Evolutionary conservation across 2,113 vertebrate genomes (phyloP).

Genomic region (Ciconia boyciana): DNA sequence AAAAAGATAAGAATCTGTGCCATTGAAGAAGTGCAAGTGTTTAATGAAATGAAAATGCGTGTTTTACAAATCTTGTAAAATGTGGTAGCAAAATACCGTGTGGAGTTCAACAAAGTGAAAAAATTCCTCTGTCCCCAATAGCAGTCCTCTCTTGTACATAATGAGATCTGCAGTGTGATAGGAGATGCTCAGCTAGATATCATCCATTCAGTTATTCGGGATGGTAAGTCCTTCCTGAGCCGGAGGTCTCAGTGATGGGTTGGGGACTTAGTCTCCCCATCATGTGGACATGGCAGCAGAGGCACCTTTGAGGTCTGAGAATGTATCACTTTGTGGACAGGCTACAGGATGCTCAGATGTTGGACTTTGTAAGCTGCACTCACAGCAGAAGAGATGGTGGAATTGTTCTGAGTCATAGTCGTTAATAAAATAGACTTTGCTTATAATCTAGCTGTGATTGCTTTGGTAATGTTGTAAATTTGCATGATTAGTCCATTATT

Average conservation of each 20-base stretch:
- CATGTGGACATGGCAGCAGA: not conserved
- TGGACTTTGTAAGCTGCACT: not conserved
- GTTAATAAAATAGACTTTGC: not conserved
- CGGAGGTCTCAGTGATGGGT: not conserved
- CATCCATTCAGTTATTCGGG: not conserved
- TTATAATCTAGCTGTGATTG: not conserved
- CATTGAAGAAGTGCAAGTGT: not conserved
- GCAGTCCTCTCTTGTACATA: not conserved
- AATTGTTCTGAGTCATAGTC: not conserved
- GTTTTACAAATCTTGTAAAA: not conserved
- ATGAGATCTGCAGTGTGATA: not conserved
- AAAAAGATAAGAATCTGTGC: not conserved
- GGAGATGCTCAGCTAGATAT: not conserved
- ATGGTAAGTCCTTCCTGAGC: not conserved
- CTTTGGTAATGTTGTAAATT: not conserved
- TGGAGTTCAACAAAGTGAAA: not conserved
- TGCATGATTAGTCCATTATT: not conserved
- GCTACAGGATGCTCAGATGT: not conserved
- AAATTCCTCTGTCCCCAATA: not conserved
- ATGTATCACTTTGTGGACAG: not conserved
- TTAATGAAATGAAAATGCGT: not conserved
- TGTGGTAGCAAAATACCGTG: not conserved
- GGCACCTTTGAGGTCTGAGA: not conserved
- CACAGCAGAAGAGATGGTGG: not conserved
- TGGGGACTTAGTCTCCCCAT: not conserved